Evolutionary conservation across 2,888 invertebrate genomes (phyloP), one percentile per base, ranked within the genome.

Genomic region (Malthinus seriepunctatus): DNA sequence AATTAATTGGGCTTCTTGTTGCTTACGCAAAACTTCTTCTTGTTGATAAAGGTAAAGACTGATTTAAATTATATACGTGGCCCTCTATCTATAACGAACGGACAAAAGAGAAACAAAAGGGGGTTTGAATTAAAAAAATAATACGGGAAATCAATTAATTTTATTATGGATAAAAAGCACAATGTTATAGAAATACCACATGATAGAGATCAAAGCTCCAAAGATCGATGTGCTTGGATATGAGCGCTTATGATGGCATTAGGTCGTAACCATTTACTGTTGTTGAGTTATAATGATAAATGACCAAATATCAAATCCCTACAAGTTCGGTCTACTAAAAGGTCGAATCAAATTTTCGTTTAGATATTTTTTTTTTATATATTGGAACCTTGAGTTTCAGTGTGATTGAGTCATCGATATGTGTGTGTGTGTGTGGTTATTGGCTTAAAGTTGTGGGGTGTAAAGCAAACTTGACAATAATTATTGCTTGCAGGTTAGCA

Each of bases 271-370:
- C 58, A 34, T 51, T 47, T 48, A 49, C 49, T 58, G 48, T 58
- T 52, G 52, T 58, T 57, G 57, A 51, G 42, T 57, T 57, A 52
- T 49, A 52, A 58, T 58, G 58, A 58, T 58, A 58, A 58, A 58
- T 58, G 58, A 58, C 52, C 58, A 44, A 48, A 58, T 42, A 49
- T 33, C 47, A 52, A 58, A 52, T 49, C 52, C 47, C 46, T 38
- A 34, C 35, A 39, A 42, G 34, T 39, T 39, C 44, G 47, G 47
- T 51, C 39, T 31, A 57, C 57, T 42, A 54, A 54, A 56, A 57
- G 47, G 48, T 34, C 42, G 38, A 48, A 47, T 58, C 49, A 56
- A 56, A 56, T 56, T 56, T 50, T 56, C 56, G 44, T 33, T 15
- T n/a, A 45, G 50, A 50, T 55, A 50, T 56, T 44, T 45, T 45